phyloP scores from a whole-genome alignment of 2,888 invertebrate genomes.

The Cryptocephalus primarius region DNA sequence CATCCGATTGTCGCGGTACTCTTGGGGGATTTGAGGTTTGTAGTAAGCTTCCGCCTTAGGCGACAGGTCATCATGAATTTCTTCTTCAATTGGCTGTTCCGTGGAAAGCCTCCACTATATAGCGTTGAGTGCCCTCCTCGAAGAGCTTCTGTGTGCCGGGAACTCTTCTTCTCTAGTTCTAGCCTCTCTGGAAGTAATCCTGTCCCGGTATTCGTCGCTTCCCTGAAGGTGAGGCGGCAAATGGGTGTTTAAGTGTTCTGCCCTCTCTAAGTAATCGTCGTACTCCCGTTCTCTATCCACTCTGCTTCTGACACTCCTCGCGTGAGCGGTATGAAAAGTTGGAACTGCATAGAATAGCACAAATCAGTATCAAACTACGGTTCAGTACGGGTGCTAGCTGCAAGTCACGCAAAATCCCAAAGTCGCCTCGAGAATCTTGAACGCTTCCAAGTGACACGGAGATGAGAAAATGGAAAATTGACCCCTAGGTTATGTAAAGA shows the following conservation, averaged over 20 bases:
- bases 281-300: slow-evolving; percentile 42
- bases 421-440: too few relatives aligned
- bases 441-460: too few relatives aligned
- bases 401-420: too few relatives aligned
- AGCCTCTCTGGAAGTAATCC: slow-evolving; percentile 27
- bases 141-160: slow-evolving; percentile 44
- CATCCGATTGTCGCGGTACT: slow-evolving; percentile 29
- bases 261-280: slow-evolving; percentile 41
- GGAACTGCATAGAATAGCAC: slow-evolving; percentile 27
- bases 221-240: slow-evolving; percentile 27
- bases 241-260: slow-evolving; percentile 22
- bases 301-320: slow-evolving; percentile 37
- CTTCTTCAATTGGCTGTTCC: slow-evolving; percentile 40
- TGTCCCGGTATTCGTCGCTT: slow-evolving; percentile 32
- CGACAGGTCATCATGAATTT: slow-evolving; percentile 34
- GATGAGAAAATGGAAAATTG: too few relatives aligned
- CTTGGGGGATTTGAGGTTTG: slow-evolving; percentile 34
- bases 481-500: too few relatives aligned
- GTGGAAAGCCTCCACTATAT: slow-evolving; percentile 52
- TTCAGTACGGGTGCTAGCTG: too few relatives aligned
- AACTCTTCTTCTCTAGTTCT: slow-evolving; percentile 31
- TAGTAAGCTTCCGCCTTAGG: slow-evolving; percentile 29
- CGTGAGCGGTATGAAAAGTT: slow-evolving; percentile 37
- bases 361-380: not conserved
- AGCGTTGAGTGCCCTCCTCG: slow-evolving; percentile 62